Evolutionary conservation across 2,797 vertebrate species (phyloP), one percentile per base, ranked within the genome.

Genomic region (Chelonia mydas): DNA sequence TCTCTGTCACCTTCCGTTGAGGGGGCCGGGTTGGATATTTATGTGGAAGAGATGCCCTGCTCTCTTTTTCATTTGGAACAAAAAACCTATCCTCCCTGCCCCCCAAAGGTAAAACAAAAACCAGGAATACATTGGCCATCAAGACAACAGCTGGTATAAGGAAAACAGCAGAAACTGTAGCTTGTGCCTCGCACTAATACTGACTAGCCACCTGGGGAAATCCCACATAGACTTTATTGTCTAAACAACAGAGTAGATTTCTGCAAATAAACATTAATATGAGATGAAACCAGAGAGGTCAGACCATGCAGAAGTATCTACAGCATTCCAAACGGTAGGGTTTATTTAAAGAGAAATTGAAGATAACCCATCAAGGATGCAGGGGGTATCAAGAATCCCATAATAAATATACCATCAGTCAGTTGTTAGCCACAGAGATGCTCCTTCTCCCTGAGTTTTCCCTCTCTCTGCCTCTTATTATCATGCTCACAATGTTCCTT

Each of bases 391-490:
- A 0, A 7, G 74, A 78, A 5, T 81, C 84, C 0, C 6, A 1
- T 54, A 50, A 11, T 0, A 4, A 53, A 8, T 3, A 13, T 31
- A 0, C 1, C 0, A 11, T 84, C 0, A 0, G 6, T 0, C 1
- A 27, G 76, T 41, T 89, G 3, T 55, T 72, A 57, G 7, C 1
- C 6, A 19, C 1, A 37, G 50, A 59, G 7, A 11, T 11, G 3
- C 0, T 74, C 17, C 59, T 72, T 57, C 72, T 17, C 15, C 37
- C 50, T n/a, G 17, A 54, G 17, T 2, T 1, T 49, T 11, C 0
- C 12, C 53, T 54, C 13, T 15, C 25, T 57, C 37, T 90, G 17
- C 57, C 8, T 84, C 37, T 25, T 41, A 45, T 74, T 0, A 11
- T 6, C 54, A 0, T 33, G 0, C 41, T 53, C 0, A 0, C 45